Evolutionary conservation across 2,888 invertebrate species (phyloP).

Genomic region (Caenorhabditis sp.): DNA sequence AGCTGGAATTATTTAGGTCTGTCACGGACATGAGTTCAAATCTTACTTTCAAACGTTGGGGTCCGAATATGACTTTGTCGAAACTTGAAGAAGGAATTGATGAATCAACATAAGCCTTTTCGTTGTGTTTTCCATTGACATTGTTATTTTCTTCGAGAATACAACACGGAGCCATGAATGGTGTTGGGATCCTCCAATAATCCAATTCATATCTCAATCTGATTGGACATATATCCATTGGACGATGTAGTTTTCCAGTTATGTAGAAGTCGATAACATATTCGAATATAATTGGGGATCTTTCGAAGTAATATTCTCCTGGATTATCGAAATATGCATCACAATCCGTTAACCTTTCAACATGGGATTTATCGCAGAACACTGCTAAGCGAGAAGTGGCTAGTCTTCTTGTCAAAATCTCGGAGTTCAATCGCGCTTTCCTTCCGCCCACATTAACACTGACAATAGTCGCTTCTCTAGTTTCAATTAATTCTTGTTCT

Average conservation of each 20-base stretch:
- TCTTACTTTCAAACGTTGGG: constrained; percentile 5
- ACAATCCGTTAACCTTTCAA: constrained; percentile 63
- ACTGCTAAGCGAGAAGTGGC: constrained; percentile 54
- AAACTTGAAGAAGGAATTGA: constrained; percentile 56
- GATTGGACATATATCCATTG: constrained; percentile 70
- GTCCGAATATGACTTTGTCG: constrained; percentile 57
- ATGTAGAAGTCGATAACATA: constrained; percentile 65
- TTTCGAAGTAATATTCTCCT: constrained; percentile 68
- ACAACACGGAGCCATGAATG: constrained; percentile 55
- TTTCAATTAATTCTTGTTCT: neutral
- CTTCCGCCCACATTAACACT: constrained; percentile 35
- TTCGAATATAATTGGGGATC: constrained; percentile 67
- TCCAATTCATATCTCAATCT: constrained; percentile 65
- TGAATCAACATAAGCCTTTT: constrained; percentile 51
- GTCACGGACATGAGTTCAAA: neutral
- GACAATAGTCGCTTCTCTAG: constrained; percentile 3
- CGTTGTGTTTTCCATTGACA: constrained; percentile 5
- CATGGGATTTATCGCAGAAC: constrained; percentile 58
- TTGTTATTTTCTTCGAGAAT: constrained; percentile 54
- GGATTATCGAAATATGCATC: constrained; percentile 65
- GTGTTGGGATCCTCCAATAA: constrained; percentile 65
- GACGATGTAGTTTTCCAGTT: constrained; percentile 66
- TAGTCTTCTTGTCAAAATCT: constrained; percentile 36
- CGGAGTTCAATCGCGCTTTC: constrained; percentile 30
- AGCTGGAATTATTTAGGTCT: constrained; percentile 12